These are phyloP conservation scores for Atta cephalotes DNA, from an alignment of 1,140 invertebrate genomes.

Conservation along the genomic window DNA sequence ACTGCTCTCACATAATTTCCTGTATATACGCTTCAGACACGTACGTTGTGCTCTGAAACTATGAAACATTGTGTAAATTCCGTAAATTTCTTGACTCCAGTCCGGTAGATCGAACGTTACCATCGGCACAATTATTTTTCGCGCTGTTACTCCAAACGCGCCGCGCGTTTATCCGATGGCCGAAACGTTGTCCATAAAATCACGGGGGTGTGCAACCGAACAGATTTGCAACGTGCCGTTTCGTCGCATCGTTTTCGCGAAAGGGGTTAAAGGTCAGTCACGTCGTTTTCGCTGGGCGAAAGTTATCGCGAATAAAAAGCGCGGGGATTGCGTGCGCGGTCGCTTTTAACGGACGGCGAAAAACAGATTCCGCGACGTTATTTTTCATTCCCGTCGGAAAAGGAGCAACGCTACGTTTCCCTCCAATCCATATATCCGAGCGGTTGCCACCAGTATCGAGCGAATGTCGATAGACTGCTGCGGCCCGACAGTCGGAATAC, in stretches of 20 bases:
- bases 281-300: slow-evolving; percentile 42
- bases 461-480: slow-evolving; percentile 72
- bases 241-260: slow-evolving; percentile 16
- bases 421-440: slow-evolving; percentile 66
- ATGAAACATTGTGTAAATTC: slow-evolving; percentile 44
- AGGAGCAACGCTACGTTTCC: slow-evolving; percentile 71
- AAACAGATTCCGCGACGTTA: slow-evolving; percentile 67
- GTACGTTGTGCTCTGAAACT: not conserved
- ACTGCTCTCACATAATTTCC: slow-evolving; percentile 40
- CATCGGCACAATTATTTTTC: slow-evolving; percentile 43
- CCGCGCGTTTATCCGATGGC: slow-evolving; percentile 20
- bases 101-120: slow-evolving; percentile 46
- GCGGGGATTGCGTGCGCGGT: not conserved
- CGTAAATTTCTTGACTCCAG: slow-evolving; percentile 52
- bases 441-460: slow-evolving; percentile 67
- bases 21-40: slow-evolving; percentile 4
- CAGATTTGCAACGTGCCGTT: not conserved
- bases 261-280: slow-evolving; percentile 18
- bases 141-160: slow-evolving; percentile 8
- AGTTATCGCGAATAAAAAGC: slow-evolving; percentile 65
- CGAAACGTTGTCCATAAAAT: slow-evolving; percentile 25
- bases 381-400: slow-evolving; percentile 72
- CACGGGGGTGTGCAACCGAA: not conserved
- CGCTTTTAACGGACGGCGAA: slow-evolving; percentile 62
- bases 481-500: slow-evolving; percentile 68